These are phyloP conservation scores for Motacilla alba DNA, from an alignment of 2,113 vertebrate genomes.

Conservation along the genomic window DNA sequence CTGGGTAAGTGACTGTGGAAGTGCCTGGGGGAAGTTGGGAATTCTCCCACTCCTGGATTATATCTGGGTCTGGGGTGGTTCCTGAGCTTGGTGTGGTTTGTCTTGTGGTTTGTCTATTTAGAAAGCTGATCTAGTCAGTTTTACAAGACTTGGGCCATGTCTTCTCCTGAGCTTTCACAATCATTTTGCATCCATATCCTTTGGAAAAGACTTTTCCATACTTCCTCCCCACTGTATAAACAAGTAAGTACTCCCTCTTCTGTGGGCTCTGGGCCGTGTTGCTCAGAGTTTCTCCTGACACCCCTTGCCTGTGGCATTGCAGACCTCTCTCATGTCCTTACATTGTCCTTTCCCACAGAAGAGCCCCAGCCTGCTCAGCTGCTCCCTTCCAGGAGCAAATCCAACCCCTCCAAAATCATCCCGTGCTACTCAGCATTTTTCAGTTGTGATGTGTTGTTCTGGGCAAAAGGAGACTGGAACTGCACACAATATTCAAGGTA, in stretches of 20 bases:
- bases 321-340: neutral
- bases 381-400: neutral
- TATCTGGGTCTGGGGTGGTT: accelerated
- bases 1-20: accelerated
- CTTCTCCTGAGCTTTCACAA: neutral
- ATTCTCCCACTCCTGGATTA: neutral
- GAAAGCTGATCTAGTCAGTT: neutral
- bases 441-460: neutral
- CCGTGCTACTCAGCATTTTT: neutral
- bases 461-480: neutral
- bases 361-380: neutral
- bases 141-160: neutral
- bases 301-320: neutral
- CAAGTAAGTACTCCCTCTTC: neutral
- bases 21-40: neutral
- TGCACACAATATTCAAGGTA: neutral
- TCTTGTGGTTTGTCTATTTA: neutral
- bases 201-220: neutral
- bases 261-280: neutral
- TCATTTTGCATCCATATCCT: neutral
- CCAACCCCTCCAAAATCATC: neutral
- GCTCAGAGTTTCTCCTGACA: neutral
- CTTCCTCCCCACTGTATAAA: neutral
- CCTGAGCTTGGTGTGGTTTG: neutral
- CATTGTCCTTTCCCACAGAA: neutral